These are phyloP conservation scores for Brienomyrus longianalis DNA, from an alignment of 2,113 vertebrate species.

Conservation along the genomic window DNA sequence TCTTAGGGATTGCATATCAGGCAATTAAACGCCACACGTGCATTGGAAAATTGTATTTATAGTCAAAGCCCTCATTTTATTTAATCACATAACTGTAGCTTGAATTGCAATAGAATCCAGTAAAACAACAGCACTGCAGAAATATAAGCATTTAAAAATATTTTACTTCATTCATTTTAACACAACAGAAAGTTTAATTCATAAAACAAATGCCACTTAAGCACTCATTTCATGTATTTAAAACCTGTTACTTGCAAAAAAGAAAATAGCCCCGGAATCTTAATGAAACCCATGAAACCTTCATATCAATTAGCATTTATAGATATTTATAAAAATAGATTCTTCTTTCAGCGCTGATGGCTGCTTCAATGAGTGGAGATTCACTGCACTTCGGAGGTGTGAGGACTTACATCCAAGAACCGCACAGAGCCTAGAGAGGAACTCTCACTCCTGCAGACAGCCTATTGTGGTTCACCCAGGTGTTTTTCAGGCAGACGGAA, in stretches of 20 bases:
- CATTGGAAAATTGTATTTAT: neutral
- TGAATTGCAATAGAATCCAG: neutral
- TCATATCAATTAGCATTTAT: neutral
- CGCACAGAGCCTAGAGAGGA: neutral
- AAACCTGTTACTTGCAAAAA: neutral
- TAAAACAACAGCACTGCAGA: neutral
- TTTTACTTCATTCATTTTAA: neutral
- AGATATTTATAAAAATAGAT: neutral
- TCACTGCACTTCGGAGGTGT: neutral
- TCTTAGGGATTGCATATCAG: neutral
- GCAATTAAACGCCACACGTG: neutral
- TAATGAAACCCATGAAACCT: neutral
- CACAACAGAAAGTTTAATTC: neutral
- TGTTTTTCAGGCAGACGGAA: neutral
- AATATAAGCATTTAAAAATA: neutral
- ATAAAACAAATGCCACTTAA: neutral
- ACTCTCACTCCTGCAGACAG: neutral
- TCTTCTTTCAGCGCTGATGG: neutral
- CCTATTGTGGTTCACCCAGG: neutral
- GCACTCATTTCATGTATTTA: neutral
- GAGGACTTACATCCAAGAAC: neutral
- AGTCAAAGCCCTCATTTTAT: neutral
- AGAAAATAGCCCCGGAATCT: neutral
- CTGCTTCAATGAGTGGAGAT: neutral
- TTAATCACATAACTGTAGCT: neutral